Conservation (phyloP, 2,797 vertebrate species). For the Periophthalmus magnuspinnatus region DNA sequence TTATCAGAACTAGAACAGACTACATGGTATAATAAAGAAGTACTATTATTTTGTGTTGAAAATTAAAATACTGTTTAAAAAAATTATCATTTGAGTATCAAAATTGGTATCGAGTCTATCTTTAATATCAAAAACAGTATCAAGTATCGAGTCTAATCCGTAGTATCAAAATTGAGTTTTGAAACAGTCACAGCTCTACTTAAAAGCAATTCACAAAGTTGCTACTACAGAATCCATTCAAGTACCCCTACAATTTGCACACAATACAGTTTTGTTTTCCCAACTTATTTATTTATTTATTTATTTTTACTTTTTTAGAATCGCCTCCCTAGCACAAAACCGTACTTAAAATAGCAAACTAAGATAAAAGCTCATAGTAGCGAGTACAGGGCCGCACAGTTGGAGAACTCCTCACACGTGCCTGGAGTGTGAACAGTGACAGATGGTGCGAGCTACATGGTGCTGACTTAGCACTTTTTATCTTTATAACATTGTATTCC, state of each 20-base stretch:
- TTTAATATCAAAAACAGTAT: too few species aligned
- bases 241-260: not conserved
- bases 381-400: not conserved
- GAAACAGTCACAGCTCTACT: not conserved
- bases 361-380: not conserved
- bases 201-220: not conserved
- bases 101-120: too few species aligned
- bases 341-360: not conserved
- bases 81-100: too few species aligned
- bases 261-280: not conserved
- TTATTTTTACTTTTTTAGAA: not conserved
- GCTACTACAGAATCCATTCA: not conserved
- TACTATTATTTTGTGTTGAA: too few species aligned
- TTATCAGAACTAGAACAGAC: not conserved
- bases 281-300: too few species aligned
- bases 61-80: too few species aligned
- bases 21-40: too few species aligned
- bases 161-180: too few species aligned
- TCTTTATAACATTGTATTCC: constrained; percentile 49
- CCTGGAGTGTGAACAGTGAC: constrained; percentile 9
- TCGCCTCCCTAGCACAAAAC: not conserved
- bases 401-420: not conserved
- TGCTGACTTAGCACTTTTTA: constrained; percentile 60
- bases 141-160: too few species aligned
- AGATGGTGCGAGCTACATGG: constrained; percentile 30